Evolutionary conservation across 2,113 vertebrate genomes (phyloP).

Genomic region (Gnathonemus echidnorhynchus): DNA sequence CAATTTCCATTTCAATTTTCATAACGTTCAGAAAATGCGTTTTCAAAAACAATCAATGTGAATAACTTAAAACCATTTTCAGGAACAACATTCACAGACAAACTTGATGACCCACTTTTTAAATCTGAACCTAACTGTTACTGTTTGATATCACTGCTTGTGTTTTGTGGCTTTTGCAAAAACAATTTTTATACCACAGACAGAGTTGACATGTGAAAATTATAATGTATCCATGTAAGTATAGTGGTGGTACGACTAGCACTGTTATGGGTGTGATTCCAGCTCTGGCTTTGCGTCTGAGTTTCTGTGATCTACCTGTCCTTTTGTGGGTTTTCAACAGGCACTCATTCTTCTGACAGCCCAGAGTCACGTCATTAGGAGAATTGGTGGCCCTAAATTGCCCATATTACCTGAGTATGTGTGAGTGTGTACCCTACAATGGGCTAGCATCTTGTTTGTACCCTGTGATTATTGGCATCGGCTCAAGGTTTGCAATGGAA

Average conservation of each 20-base stretch:
- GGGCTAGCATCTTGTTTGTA: background rate
- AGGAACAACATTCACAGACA: background rate
- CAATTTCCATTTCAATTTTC: background rate
- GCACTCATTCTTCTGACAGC: background rate
- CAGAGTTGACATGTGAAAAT: background rate
- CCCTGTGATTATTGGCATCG: background rate
- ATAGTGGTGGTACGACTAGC: background rate
- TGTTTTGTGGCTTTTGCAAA: background rate
- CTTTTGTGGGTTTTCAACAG: background rate
- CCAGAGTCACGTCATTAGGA: background rate
- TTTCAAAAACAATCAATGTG: background rate
- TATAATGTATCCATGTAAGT: background rate
- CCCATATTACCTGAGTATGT: background rate
- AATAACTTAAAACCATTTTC: background rate
- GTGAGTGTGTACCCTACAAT: background rate
- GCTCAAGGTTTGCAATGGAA: background rate
- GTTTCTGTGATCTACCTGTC: background rate
- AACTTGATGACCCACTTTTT: background rate
- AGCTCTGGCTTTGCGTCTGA: background rate
- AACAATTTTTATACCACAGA: background rate
- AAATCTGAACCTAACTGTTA: background rate
- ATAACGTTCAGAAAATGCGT: background rate
- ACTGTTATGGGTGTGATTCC: background rate
- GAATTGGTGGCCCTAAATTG: background rate
- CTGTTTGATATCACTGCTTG: background rate